phyloP scores from a whole-genome alignment of 2,113 vertebrate genomes.

The Blennius ocellaris region DNA sequence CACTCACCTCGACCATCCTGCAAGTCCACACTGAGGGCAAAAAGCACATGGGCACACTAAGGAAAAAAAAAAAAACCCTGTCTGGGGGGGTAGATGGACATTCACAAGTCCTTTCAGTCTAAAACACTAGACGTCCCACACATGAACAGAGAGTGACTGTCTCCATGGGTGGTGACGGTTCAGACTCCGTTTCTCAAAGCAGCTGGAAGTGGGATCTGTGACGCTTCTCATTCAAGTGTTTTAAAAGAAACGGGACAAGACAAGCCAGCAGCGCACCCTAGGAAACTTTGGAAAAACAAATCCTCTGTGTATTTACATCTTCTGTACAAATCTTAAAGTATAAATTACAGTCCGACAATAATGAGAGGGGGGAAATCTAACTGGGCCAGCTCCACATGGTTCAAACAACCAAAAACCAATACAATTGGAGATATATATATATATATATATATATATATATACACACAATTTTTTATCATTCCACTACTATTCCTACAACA shows the following conservation, averaged over 20 bases:
- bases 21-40: no score
- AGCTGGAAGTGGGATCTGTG: no score
- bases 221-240: neutral
- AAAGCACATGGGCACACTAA: no score
- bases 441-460: conserved; percentile 49
- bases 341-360: conserved; percentile 19
- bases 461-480: conserved; percentile 33
- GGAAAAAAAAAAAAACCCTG: no score
- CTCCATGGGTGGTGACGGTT: no score
- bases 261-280: conserved; percentile 12
- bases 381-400: conserved; percentile 17
- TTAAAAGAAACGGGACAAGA: conserved; percentile 8
- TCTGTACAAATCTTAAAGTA: conserved; percentile 49
- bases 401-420: conserved; percentile 34
- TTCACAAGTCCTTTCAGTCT: no score
- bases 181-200: no score
- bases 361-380: neutral
- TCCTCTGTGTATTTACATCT: conserved; percentile 64
- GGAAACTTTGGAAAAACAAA: neutral
- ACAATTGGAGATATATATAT: conserved; percentile 39
- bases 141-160: no score
- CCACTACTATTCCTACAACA: conserved; percentile 38
- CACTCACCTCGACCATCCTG: no score
- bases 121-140: no score
- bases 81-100: no score